phyloP scores from a whole-genome alignment of 1,140 invertebrate genomes.

The Drosophila pseudoobscura region DNA sequence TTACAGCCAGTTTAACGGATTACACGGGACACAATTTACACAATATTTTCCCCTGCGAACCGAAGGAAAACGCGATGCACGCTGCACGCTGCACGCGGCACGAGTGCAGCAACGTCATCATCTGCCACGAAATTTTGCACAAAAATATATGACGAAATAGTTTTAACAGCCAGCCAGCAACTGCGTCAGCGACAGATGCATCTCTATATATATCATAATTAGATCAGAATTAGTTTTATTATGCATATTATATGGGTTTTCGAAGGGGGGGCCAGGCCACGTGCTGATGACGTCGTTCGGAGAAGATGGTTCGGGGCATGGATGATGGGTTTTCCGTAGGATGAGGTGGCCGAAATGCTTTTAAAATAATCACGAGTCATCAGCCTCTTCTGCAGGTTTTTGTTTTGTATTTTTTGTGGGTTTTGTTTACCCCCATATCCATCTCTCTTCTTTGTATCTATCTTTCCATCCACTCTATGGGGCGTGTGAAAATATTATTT shows the following conservation, averaged over 20 bases:
- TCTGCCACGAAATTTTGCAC: not conserved
- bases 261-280: conserved; percentile 25
- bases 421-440: conserved; percentile 11
- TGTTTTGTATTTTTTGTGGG: conserved; percentile 9
- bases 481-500: conserved; percentile 67
- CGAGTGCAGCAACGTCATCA: conserved; percentile 48
- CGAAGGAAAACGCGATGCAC: too few species aligned
- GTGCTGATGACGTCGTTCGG: conserved; percentile 62
- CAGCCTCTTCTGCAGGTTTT: conserved; percentile 17
- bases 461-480: conserved; percentile 16
- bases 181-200: conserved; percentile 68
- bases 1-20: conserved; percentile 65
- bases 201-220: conserved; percentile 34
- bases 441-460: conserved; percentile 7
- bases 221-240: conserved; percentile 24
- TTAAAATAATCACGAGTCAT: conserved; percentile 71
- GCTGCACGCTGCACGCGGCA: conserved; percentile 18
- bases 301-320: too few species aligned
- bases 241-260: conserved; percentile 8
- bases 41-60: conserved; percentile 14
- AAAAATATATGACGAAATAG: conserved; percentile 23
- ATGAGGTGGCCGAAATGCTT: conserved; percentile 42
- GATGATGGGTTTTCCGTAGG: not conserved
- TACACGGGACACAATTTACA: conserved; percentile 20
- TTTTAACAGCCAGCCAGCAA: conserved; percentile 22